A percentile compares a stretch with the other conserved stretches of the same genome.
These are phyloP conservation scores for Eugnorisma glareosa DNA, from an alignment of 2,888 invertebrate genomes.

Conservation along the genomic window DNA sequence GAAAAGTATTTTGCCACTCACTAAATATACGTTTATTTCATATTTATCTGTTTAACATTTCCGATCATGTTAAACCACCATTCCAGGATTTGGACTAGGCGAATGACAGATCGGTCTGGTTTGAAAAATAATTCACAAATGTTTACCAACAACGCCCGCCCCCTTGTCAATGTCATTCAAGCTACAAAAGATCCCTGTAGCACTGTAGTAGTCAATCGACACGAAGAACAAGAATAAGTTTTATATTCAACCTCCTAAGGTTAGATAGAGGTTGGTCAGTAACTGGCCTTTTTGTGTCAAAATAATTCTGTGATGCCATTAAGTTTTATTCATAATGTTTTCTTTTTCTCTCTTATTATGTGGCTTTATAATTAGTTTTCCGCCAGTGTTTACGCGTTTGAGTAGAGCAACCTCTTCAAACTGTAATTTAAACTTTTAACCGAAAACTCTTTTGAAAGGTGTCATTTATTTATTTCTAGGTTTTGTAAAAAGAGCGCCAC, in stretches of 20 bases:
- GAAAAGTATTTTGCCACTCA: not conserved
- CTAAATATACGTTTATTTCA: not conserved
- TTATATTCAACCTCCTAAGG: not conserved
- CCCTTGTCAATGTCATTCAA: not conserved
- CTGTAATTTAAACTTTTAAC: not conserved
- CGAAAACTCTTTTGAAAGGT: not conserved
- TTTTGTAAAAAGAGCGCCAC: not conserved
- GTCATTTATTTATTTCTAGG: not conserved
- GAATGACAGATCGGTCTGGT: not conserved
- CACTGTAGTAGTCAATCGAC: not conserved
- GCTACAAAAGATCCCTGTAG: not conserved
- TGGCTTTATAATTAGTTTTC: not conserved
- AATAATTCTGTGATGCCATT: not conserved
- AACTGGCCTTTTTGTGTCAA: not conserved
- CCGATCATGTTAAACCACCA: not conserved
- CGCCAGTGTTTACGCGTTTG: not conserved
- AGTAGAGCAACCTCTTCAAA: not conserved
- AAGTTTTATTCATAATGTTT: not conserved
- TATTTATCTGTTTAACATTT: not conserved
- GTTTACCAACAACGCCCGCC: not conserved
- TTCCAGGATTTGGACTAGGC: not conserved
- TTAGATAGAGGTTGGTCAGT: not conserved
- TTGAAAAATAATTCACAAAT: not conserved
- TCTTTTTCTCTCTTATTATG: not conserved
- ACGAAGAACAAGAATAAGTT: not conserved